These are phyloP conservation scores for Sinohyriopsis cumingii DNA, from an alignment of 2,888 invertebrate genomes.

Conservation along the genomic window DNA sequence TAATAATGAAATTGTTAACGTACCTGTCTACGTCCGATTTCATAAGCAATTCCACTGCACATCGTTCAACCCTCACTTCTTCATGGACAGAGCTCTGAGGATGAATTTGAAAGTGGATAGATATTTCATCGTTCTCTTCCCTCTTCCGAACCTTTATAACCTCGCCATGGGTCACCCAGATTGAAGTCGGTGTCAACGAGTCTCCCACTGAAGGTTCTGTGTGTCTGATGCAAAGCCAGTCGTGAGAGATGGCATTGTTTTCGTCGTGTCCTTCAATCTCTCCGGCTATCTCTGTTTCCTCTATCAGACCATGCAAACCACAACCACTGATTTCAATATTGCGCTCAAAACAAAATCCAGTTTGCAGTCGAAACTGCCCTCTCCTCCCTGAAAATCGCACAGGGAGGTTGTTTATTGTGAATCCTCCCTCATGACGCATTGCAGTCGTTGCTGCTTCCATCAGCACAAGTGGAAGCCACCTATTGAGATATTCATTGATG, in stretches of 20 bases:
- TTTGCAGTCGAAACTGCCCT: constrained; percentile 35
- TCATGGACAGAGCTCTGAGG: not conserved
- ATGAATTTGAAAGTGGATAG: no score
- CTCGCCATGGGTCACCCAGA: constrained; percentile 24
- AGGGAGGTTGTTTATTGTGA: constrained; percentile 36
- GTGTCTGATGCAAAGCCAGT: constrained; percentile 21
- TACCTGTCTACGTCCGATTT: constrained; percentile 18
- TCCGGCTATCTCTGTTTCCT: constrained; percentile 20
- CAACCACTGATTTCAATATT: constrained; percentile 37
- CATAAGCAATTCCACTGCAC: constrained; percentile 8
- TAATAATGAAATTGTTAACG: no score
- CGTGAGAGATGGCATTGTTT: constrained; percentile 1
- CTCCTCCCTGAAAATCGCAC: constrained; percentile 24
- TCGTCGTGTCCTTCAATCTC: not conserved
- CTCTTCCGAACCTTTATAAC: constrained; percentile 9
- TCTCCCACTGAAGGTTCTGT: not conserved
- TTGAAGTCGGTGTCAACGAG: no score
- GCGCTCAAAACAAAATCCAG: constrained; percentile 33
- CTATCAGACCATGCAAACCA: constrained; percentile 1
- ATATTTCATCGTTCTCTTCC: not conserved
- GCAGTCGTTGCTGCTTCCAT: constrained; percentile 50
- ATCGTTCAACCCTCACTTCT: not conserved
- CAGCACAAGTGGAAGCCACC: constrained; percentile 47
- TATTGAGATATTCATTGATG: constrained; percentile 26
- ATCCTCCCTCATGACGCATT: constrained; percentile 31